A percentile compares a stretch with the other conserved stretches of the same genome.
These are phyloP conservation scores for Thalpophila matura DNA, from an alignment of 2,888 invertebrate species.

Conservation along the genomic window DNA sequence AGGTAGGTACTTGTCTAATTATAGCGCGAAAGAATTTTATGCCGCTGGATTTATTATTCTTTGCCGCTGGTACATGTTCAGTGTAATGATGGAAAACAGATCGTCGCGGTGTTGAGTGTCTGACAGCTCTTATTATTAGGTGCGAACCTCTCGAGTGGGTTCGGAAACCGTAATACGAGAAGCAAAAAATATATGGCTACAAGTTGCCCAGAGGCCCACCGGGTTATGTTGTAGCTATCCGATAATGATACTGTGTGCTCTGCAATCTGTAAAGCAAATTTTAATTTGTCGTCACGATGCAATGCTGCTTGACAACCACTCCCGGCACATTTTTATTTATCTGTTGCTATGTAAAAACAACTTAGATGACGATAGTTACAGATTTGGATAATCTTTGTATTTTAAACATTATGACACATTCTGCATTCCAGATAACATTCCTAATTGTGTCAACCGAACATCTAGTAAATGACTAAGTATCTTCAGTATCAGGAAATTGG, in stretches of 20 bases:
- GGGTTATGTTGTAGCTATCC: slow-evolving; percentile 46
- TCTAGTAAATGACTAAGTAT: neutral
- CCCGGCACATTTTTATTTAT: slow-evolving; percentile 7
- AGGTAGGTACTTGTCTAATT: slow-evolving; percentile 63
- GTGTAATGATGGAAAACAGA: slow-evolving; percentile 79
- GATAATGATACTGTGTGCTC: slow-evolving; percentile 45
- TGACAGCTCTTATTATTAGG: slow-evolving; percentile 73
- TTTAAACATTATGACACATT: slow-evolving; percentile 31
- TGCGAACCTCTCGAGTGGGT: slow-evolving; percentile 69
- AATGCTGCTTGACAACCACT: slow-evolving; percentile 16
- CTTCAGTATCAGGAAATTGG: too few relatives aligned
- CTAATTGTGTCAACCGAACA: slow-evolving; percentile 30
- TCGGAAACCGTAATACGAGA: slow-evolving; percentile 56
- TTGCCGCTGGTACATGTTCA: slow-evolving; percentile 58
- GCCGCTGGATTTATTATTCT: slow-evolving; percentile 66
- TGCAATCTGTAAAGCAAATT: slow-evolving; percentile 33
- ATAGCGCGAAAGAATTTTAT: slow-evolving; percentile 71
- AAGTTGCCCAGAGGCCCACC: slow-evolving; percentile 55
- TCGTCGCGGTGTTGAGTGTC: slow-evolving; percentile 74
- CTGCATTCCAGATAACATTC: slow-evolving; percentile 5
- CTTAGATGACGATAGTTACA: neutral
- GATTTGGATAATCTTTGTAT: neutral
- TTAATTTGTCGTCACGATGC: slow-evolving; percentile 30
- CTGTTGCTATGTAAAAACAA: slow-evolving; percentile 9
- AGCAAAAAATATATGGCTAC: slow-evolving; percentile 59